Base-by-base conservation (phyloP, 2,888 invertebrate species). In the Mythimna vitellina region DNA sequence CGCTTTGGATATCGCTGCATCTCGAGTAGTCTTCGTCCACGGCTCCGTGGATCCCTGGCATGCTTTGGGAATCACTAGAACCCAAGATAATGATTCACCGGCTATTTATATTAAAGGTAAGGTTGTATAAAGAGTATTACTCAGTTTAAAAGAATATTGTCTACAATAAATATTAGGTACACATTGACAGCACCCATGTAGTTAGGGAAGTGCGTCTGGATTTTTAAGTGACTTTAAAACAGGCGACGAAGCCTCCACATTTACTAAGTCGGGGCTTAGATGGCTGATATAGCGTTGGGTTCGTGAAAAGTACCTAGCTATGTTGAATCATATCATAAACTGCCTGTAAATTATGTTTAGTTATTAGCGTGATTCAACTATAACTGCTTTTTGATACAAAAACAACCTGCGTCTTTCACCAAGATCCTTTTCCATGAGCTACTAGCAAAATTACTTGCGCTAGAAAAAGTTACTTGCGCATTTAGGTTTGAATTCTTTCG, bases 11-110 rank as follows among this genome's bases (percentile, higher is more conserved):
- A 97, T 98, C 49, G 92, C 97, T 17, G 97, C 97, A 0, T 96
- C 96, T 17, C 97, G 98, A 83, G 98, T 99, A 10, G 97, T 99
- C 0, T 99, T 98, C 89, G 98, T 98, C 7, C 99, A 99, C 88
- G 99, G 99, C 32, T 98, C 98, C 1, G 97, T 99, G 65, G 99
- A 99, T 95, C 98, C 98, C 0, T 98, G 98, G 98, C 98, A 98
- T 93, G 98, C 97, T 0, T 93, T 98, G 38, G 98, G 98, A 12
- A 96, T 98, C 64, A 97, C 96, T 0, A 89, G 95, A 54, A 97
- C 97, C 0, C 86, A 91, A 7, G 95, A 97, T 76, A 91, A 95
- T 61, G 87, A 93, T 62, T 97, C 97, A 3, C 98, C 98, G 20
- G 97, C 97, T 17, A 97, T 98, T 86, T 98, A 96, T 81, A 98